Percentiles rank a stretch among this genome's conserved stretches.
These are phyloP conservation scores for Anoura caudifer DNA, from an alignment of 2,113 vertebrate species.

Conservation along the genomic window DNA sequence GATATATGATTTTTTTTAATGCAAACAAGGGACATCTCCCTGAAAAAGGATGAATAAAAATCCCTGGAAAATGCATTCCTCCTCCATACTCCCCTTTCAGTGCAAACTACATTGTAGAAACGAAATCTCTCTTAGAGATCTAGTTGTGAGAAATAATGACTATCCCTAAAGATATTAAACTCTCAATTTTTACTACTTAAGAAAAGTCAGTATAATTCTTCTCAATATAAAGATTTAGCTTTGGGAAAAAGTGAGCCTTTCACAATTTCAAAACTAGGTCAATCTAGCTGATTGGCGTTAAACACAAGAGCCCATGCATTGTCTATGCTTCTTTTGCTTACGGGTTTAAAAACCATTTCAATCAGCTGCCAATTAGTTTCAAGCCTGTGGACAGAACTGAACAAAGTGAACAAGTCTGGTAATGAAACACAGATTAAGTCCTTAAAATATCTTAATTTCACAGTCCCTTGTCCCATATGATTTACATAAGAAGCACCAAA, in stretches of 20 bases:
- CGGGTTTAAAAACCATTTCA: neutral
- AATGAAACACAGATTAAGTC: constrained; percentile 24
- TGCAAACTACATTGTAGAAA: constrained; percentile 68
- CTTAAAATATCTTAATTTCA: constrained; percentile 3
- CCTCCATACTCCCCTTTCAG: neutral
- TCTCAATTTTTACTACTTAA: constrained; percentile 48
- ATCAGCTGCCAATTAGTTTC: neutral
- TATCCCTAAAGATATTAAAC: constrained; percentile 61
- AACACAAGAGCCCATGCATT: neutral
- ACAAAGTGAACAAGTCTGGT: constrained; percentile 16
- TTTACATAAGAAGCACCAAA: constrained; percentile 42
- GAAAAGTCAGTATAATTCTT: constrained; percentile 4
- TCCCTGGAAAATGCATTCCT: constrained; percentile 22
- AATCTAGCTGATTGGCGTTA: neutral
- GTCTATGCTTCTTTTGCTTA: neutral
- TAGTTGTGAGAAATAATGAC: constrained; percentile 59
- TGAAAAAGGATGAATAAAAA: constrained; percentile 33
- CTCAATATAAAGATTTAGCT: constrained; percentile 52
- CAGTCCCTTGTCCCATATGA: constrained; percentile 30
- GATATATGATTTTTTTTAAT: constrained; percentile 38
- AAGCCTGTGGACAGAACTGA: constrained; percentile 30
- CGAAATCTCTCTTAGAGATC: constrained; percentile 69
- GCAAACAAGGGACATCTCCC: neutral
- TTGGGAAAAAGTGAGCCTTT: constrained; percentile 36
- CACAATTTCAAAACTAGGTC: neutral